phyloP scores from a whole-genome alignment of 2,888 invertebrate species.

The Acronicta leporina region DNA sequence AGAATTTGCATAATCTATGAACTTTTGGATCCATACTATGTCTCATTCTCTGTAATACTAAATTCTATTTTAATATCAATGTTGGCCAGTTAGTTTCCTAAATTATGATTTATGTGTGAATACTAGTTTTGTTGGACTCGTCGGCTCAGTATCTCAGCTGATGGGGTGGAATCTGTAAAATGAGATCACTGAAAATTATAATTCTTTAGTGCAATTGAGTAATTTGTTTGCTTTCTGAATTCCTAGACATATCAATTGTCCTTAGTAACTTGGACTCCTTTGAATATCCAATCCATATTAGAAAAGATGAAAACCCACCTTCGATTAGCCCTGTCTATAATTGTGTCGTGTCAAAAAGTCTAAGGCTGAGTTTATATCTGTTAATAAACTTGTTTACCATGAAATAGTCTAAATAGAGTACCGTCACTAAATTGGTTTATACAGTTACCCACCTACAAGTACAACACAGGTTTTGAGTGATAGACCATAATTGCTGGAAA shows the following conservation, averaged over 20 bases:
- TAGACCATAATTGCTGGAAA: too few relatives aligned
- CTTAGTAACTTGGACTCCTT: not conserved
- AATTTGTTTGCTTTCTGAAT: slow-evolving; percentile 64
- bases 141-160: slow-evolving; percentile 42
- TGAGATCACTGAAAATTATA: slow-evolving; percentile 83
- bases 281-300: too few relatives aligned
- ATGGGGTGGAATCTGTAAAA: slow-evolving; percentile 60
- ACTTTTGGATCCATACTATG: slow-evolving; percentile 15
- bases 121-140: slow-evolving; percentile 51
- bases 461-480: too few relatives aligned
- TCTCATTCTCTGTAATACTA: slow-evolving; percentile 3
- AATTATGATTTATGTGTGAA: slow-evolving; percentile 16
- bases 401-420: too few relatives aligned
- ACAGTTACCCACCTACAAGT: too few relatives aligned
- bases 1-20: slow-evolving; percentile 16
- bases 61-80: slow-evolving; percentile 26
- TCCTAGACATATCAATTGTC: not conserved
- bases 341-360: too few relatives aligned
- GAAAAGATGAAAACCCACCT: too few relatives aligned
- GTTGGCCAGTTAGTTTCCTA: slow-evolving; percentile 12
- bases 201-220: slow-evolving; percentile 86
- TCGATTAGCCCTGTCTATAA: too few relatives aligned
- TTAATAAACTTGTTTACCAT: too few relatives aligned
- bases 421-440: too few relatives aligned
- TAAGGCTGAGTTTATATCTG: too few relatives aligned